Evolutionary conservation across 2,797 vertebrate species (phyloP), one percentile per base, ranked within the genome.

Genomic region (Acanthis flammea): DNA sequence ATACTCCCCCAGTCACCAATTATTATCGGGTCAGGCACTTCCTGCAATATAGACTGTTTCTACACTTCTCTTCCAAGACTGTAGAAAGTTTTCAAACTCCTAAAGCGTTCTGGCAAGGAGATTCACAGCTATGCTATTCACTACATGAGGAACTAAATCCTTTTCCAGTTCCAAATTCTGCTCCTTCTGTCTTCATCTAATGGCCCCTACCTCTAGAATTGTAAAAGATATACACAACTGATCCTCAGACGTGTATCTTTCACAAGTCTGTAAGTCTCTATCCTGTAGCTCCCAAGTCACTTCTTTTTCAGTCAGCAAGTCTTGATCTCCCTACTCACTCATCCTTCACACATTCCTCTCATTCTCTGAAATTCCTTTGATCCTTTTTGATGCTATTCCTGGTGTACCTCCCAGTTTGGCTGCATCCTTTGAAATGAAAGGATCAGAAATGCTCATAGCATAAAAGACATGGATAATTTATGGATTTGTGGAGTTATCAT

Each of bases 1-100:
- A 75, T 86, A 94, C 95, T 96, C 94, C 95, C 58, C 90, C 94
- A 94, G 90, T 91, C 85, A 91, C 88, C 58, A 95, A 70, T 94
- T 95, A 92, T 95, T 80, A 84, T 72, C 76, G 79, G 51, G 53
- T 78, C 48, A 41, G 87, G 50, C 75, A 82, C 44, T 94, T 91
- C 54, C 58, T 3, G 0, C 60, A 51, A 35, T 1, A 2, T 31
- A 90, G 42, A 3, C 25, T 2, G 0, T n/a, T 88, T 77, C 83
- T 92, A 42, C 21, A 41, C 41, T 72, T 88, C 30, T 94, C 33
- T 78, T 90, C 47, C 41, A 86, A 65, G 58, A 68, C 28, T 12
- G 18, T 33, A 55, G 16, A 47, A 80, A 83, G 14, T 55, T 86
- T 90, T 75, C 30, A 87, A 72, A n/a, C 1, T 8, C 12, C 14